Evolutionary conservation across 2,113 vertebrate genomes (phyloP).

Genomic region (Ceyx melanurus): DNA sequence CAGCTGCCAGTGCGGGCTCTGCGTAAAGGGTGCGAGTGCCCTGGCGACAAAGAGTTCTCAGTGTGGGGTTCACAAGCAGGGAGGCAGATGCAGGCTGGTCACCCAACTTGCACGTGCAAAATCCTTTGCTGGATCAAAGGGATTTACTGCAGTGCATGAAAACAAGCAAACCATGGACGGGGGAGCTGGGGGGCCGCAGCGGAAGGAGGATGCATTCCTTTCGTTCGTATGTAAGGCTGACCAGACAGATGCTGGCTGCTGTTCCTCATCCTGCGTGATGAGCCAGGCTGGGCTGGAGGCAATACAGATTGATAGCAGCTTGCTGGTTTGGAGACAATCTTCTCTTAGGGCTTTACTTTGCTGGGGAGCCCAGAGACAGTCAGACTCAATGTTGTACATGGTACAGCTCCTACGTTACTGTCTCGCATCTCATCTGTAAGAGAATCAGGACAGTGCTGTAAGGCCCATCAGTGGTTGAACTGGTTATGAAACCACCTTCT

Average conservation of each 20-base stretch:
- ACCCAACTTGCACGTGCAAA: background rate
- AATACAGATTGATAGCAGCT: constrained; percentile 2
- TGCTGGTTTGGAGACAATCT: background rate
- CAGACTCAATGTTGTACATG: background rate
- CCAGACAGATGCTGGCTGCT: constrained; percentile 30
- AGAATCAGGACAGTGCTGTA: background rate
- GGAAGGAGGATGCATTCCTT: constrained; percentile 61
- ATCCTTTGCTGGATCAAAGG: constrained; percentile 13
- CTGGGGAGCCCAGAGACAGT: background rate
- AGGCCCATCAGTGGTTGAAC: background rate
- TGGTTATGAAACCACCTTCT: constrained; percentile 45
- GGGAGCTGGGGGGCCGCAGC: background rate
- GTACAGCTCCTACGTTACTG: background rate
- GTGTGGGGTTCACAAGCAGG: background rate
- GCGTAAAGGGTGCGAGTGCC: background rate
- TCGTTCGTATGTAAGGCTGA: constrained; percentile 30
- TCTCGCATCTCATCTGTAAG: background rate
- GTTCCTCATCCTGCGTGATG: background rate
- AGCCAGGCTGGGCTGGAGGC: constrained; percentile 30
- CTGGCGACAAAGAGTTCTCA: constrained; percentile 33
- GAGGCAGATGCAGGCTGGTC: background rate
- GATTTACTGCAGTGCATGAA: background rate
- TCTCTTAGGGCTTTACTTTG: background rate
- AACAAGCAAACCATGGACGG: constrained; percentile 1
- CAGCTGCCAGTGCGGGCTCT: background rate